These are phyloP conservation scores for Manduca sexta DNA, from an alignment of 1,140 invertebrate genomes.

Conservation along the genomic window DNA sequence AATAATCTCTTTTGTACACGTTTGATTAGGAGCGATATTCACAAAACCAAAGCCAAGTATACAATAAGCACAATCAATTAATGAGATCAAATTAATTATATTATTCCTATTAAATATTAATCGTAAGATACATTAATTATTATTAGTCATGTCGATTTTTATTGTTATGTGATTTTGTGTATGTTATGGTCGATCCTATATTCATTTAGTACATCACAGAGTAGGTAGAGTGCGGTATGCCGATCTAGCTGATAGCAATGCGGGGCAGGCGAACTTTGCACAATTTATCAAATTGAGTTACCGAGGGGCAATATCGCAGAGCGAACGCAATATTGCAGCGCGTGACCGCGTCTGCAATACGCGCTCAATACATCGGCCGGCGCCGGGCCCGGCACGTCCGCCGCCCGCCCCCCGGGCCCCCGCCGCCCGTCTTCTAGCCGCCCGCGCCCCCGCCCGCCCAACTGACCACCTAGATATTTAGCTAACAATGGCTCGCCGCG, in stretches of 20 bases:
- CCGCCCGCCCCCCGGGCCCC: conserved; percentile 35
- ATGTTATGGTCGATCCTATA: no score
- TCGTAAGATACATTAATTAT: no score
- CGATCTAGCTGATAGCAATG: conserved; percentile 9
- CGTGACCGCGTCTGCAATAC: conserved; percentile 71
- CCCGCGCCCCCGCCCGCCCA: conserved; percentile 48
- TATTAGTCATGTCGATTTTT: no score
- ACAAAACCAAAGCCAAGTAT: no score
- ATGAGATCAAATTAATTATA: no score
- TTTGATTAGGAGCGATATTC: no score
- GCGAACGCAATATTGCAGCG: conserved; percentile 72
- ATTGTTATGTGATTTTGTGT: no score
- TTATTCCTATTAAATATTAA: no score
- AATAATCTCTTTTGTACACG: no score
- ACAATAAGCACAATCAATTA: no score
- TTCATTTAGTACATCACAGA: no score
- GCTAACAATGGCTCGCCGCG: conserved; percentile 66
- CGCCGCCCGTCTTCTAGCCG: conserved; percentile 34
- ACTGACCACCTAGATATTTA: conserved; percentile 71
- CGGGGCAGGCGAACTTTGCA: conserved; percentile 60
- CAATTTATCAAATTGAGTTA: conserved; percentile 73
- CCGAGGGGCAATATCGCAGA: conserved; percentile 68
- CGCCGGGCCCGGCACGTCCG: conserved; percentile 68
- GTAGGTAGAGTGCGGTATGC: no score
- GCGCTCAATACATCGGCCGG: conserved; percentile 73